These are phyloP conservation scores for Caiman crocodilus DNA, from an alignment of 2,797 vertebrate species.

Conservation along the genomic window DNA sequence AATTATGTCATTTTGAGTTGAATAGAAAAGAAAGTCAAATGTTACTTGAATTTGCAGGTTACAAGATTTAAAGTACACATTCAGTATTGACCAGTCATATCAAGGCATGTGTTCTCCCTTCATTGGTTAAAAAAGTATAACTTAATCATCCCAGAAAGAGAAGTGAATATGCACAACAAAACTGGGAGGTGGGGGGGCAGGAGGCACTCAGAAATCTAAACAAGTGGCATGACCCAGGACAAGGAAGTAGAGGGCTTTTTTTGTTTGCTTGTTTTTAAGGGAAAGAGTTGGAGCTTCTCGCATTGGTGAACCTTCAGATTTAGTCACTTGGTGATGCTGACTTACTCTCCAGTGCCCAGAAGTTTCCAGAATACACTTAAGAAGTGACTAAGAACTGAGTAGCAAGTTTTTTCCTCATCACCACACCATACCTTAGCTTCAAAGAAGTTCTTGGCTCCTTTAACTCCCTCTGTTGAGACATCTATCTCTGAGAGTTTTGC, in stretches of 20 bases:
- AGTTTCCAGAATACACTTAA: neutral
- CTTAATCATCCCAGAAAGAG: neutral
- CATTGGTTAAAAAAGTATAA: neutral
- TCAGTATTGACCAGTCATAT: neutral
- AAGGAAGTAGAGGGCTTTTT: fast-evolving
- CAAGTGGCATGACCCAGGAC: neutral
- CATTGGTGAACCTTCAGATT: neutral
- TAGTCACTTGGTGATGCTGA: neutral
- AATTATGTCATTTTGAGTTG: neutral
- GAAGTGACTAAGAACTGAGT: fast-evolving
- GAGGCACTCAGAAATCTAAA: neutral
- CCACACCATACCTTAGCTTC: conserved; percentile 91
- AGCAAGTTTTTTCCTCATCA: neutral
- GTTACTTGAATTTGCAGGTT: neutral
- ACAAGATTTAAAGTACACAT: neutral
- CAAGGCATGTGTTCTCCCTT: neutral
- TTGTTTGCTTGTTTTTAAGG: neutral
- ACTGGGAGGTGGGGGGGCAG: neutral
- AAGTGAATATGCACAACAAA: neutral
- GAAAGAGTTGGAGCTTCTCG: neutral
- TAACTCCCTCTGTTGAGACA: conserved; percentile 93
- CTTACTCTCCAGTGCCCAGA: neutral
- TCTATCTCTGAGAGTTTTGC: conserved; percentile 94
- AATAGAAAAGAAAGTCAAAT: neutral
- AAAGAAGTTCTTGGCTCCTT: conserved; percentile 95